Conservation (phyloP, 2,888 invertebrate genomes). For the Erpobdella octoculata region DNA sequence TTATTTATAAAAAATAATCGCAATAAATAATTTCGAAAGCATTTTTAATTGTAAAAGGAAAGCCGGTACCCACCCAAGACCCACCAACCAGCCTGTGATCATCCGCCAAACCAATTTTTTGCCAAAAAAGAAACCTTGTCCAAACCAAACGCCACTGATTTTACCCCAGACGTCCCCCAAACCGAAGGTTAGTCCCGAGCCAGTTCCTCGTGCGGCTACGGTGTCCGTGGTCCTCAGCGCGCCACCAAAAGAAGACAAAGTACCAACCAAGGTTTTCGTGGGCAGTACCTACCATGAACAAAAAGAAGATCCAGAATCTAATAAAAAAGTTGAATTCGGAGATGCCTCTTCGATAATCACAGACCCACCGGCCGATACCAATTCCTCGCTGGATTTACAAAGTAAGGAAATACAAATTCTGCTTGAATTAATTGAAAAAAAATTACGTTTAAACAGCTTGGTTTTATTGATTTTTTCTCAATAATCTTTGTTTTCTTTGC, state of each 20-base stretch:
- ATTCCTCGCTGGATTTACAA: too few species aligned
- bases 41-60: constrained; percentile 4
- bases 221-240: neutral
- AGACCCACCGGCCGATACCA: neutral
- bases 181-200: neutral
- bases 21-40: neutral
- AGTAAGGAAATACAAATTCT: too few species aligned
- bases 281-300: constrained; percentile 8
- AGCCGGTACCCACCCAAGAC: neutral
- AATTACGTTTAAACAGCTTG: too few species aligned
- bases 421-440: too few species aligned
- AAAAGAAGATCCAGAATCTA: neutral
- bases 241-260: neutral
- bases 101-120: neutral
- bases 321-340: constrained; percentile 7
- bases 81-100: constrained; percentile 4
- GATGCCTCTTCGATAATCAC: neutral
- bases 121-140: neutral
- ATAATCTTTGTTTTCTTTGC: too few species aligned
- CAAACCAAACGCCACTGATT: too few species aligned
- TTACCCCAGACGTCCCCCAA: neutral
- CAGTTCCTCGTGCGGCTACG: neutral
- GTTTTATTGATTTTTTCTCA: too few species aligned
- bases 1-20: neutral
- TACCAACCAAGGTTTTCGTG: constrained; percentile 16